These are phyloP conservation scores for Drosophila conformis DNA, from an alignment of 2,888 invertebrate genomes.

Conservation along the genomic window DNA sequence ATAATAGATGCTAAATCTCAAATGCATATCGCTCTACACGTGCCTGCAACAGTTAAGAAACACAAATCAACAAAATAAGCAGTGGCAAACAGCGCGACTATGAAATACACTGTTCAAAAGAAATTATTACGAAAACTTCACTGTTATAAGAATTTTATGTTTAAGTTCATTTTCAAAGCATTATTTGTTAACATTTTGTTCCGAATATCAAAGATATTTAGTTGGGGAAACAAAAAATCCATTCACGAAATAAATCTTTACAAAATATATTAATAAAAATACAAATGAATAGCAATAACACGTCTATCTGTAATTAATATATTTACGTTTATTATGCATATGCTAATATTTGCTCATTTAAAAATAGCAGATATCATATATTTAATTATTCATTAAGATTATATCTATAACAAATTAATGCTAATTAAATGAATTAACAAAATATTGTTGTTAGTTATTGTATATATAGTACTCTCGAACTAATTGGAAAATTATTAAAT, in stretches of 20 bases:
- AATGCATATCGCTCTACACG: slow-evolving; percentile 10
- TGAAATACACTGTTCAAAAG: slow-evolving; percentile 6
- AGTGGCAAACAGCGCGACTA: not conserved
- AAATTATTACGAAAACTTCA: not conserved
- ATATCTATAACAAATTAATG: not conserved
- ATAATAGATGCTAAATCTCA: slow-evolving; percentile 48
- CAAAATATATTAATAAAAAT: not conserved
- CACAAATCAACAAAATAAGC: not conserved
- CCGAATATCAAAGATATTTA: not conserved
- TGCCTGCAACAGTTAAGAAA: not conserved
- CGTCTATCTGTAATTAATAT: not conserved
- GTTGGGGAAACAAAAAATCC: not conserved
- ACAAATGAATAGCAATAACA: not conserved
- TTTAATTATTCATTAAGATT: not conserved
- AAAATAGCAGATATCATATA: not conserved
- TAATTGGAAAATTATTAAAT: not conserved
- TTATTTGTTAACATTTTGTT: too few relatives aligned
- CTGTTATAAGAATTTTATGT: not conserved
- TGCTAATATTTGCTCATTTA: not conserved
- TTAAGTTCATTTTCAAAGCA: not conserved
- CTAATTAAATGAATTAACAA: not conserved
- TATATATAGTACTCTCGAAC: too few relatives aligned
- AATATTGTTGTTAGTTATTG: not conserved
- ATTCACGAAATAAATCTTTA: not conserved
- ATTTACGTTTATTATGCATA: not conserved